Conservation (phyloP, 2,888 invertebrate species). For the Endomychus coccineus region DNA sequence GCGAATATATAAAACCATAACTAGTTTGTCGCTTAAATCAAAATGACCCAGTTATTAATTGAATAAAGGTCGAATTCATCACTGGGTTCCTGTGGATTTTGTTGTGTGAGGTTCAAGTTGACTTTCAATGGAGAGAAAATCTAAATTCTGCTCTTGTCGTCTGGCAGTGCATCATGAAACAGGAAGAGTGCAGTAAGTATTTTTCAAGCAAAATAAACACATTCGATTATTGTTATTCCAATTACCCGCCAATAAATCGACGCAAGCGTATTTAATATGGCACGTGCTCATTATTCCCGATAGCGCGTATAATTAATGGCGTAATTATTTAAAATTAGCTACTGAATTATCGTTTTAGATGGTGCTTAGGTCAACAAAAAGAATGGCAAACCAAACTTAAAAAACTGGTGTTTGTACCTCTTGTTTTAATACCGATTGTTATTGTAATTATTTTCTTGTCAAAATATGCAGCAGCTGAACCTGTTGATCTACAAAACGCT, state of each 20-base stretch:
- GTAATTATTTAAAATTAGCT: constrained; percentile 2
- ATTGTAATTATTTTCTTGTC: constrained; percentile 31
- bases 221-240: constrained; percentile 10
- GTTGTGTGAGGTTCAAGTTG: constrained; percentile 20
- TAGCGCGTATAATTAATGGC: too few species aligned
- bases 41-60: constrained; percentile 28
- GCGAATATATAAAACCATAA: too few species aligned
- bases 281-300: too few species aligned
- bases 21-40: constrained; percentile 23
- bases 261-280: constrained; percentile 15
- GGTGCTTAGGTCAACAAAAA: constrained; percentile 44
- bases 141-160: constrained; percentile 41
- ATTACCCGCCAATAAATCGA: constrained; percentile 12
- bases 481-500: too few species aligned
- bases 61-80: constrained; percentile 35
- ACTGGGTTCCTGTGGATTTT: constrained; percentile 21
- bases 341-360: constrained; percentile 33
- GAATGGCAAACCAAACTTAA: constrained; percentile 42
- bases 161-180: constrained; percentile 43
- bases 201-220: constrained; percentile 15
- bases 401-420: constrained; percentile 41
- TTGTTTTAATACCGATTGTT: constrained; percentile 38
- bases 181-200: constrained; percentile 44
- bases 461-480: constrained; percentile 16
- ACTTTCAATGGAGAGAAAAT: constrained; percentile 31